Conservation (phyloP, 2,113 vertebrate genomes). For the Hemichromis elongatus region DNA sequence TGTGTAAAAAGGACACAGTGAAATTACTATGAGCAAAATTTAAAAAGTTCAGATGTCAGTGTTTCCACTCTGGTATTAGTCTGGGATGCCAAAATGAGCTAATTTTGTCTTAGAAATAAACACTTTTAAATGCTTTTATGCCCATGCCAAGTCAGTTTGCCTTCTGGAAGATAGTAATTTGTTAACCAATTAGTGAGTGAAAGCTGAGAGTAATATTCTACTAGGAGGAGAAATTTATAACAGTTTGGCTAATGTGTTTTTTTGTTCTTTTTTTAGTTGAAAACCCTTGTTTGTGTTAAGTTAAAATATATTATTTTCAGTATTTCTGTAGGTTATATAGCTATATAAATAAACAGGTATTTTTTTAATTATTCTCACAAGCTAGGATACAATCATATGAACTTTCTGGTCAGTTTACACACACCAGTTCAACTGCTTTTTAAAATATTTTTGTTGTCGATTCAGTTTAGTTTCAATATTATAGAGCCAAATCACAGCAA, state of each 20-base stretch:
- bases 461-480: neutral
- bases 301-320: neutral
- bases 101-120: neutral
- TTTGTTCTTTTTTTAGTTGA: neutral
- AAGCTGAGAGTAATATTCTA: neutral
- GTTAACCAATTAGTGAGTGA: neutral
- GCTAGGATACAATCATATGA: neutral
- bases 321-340: neutral
- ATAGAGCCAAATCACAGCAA: fast-evolving
- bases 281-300: neutral
- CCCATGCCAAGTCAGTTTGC: neutral
- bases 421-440: neutral
- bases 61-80: neutral
- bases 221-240: neutral
- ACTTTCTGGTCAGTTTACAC: fast-evolving
- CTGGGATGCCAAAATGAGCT: neutral
- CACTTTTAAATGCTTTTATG: neutral
- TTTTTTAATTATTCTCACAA: neutral
- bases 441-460: neutral
- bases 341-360: neutral
- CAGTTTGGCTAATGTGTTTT: neutral
- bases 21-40: neutral
- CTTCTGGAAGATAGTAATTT: neutral
- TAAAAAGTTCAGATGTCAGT: neutral
- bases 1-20: neutral